phyloP scores from a whole-genome alignment of 2,888 invertebrate species.

The Drosophila algonquin region DNA sequence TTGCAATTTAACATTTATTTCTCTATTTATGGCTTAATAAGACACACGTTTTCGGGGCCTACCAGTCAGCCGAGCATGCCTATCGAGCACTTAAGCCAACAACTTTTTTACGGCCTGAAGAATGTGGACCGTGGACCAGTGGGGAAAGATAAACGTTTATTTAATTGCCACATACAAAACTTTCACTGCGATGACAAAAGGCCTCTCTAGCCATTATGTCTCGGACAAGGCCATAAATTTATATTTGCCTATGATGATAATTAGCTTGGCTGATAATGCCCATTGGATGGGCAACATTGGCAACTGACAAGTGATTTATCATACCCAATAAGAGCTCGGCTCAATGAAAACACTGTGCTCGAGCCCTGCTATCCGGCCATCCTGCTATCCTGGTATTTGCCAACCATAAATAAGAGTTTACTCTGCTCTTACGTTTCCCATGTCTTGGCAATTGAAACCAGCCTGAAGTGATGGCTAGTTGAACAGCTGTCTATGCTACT shows the following conservation, averaged over 20 bases:
- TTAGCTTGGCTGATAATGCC: constrained; percentile 8
- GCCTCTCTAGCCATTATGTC: background rate
- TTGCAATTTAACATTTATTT: constrained; percentile 72
- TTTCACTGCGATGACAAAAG: constrained; percentile 29
- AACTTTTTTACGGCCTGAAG: constrained; percentile 43
- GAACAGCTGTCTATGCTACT: no score
- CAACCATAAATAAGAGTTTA: constrained; percentile 8
- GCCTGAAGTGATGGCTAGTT: background rate
- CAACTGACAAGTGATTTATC: constrained; percentile 42
- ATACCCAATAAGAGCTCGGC: constrained; percentile 34
- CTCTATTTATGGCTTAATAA: constrained; percentile 75
- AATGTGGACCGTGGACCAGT: background rate
- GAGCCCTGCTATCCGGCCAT: background rate
- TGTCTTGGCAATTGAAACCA: no score
- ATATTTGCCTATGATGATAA: constrained; percentile 28
- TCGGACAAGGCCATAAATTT: constrained; percentile 43
- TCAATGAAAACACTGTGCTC: constrained; percentile 20
- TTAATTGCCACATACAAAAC: constrained; percentile 49
- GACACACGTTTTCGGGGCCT: constrained; percentile 46
- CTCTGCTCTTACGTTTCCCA: background rate
- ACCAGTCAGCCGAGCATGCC: constrained; percentile 27
- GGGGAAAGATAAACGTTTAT: constrained; percentile 55
- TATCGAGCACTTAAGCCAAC: constrained; percentile 39
- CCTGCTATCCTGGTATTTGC: background rate
- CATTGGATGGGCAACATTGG: background rate